Evolutionary conservation across 1,140 invertebrate genomes (phyloP), one percentile per base, ranked within the genome.

Genomic region (Hypsibius dujardini): DNA sequence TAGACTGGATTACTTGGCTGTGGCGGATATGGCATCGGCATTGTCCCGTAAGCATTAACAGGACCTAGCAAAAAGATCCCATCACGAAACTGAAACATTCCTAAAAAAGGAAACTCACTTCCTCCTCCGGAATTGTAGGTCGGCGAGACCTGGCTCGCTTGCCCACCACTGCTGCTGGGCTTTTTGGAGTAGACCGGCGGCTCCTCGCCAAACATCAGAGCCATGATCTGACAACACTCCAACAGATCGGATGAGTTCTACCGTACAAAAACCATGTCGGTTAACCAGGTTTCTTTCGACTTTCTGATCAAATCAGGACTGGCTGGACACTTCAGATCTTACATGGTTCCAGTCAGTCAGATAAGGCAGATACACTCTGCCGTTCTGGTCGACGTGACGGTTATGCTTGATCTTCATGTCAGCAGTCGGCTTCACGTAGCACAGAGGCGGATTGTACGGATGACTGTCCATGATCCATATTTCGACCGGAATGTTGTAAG

Each of bases 401-500:
- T 92, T 95, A n/a, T 80, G 86, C 83, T 95, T 95, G 72, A 98
- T 94, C 71, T 86, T 85, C 95, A 99, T 99, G 73, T 90, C 90
- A 70, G 85, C 73, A 2, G 95, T 99, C 56, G 96, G 96, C 80
- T 87, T 90, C 0, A 99, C 95, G 80, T 89, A 98, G 77, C 93
- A 95, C 79, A 97, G 89, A n/a, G 96, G 96, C 40, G 93, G 90
- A 81, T 95, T 90, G 77, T 90, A 86, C 1, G 96, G 96, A 84
- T 98, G 91, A 46, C 91, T 95, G 77, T 98, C 92, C 85, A 95
- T 87, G 46, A 98, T 77, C 90, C 92, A 98, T 75, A 98, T 88
- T 78, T 88, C 88, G 46, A 98, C 86, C 50, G 96, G 96, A 81
- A 98, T 98, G 81, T 98, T 93, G 80, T 98, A 99, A 28, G 80